phyloP scores from a whole-genome alignment of 2,797 vertebrate species.

The Pseudomugil tenellus region DNA sequence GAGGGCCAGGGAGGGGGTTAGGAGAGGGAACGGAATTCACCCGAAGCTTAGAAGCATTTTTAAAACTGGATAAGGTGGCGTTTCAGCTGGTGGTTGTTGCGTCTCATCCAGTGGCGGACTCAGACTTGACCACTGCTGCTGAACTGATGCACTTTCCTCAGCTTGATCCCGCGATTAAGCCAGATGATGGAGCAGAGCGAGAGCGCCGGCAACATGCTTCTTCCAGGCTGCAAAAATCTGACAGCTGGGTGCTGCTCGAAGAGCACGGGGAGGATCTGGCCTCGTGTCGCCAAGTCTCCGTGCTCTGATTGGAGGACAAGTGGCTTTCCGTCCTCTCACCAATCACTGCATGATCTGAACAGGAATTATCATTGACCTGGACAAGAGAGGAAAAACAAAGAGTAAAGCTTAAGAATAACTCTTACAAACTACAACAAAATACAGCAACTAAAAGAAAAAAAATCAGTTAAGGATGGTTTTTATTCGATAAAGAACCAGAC shows the following conservation, averaged over 20 bases:
- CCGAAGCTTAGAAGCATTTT: slow-evolving; percentile 76
- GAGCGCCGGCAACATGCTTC: slow-evolving; percentile 90
- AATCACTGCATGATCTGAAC: slow-evolving; percentile 52
- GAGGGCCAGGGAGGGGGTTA: slow-evolving; percentile 13
- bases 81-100: slow-evolving; percentile 10
- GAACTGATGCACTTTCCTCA: slow-evolving; percentile 83
- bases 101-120: slow-evolving; percentile 41
- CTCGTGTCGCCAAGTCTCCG: slow-evolving; percentile 37
- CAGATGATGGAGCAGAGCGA: slow-evolving; percentile 91
- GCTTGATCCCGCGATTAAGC: slow-evolving; percentile 89
- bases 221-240: slow-evolving; percentile 66
- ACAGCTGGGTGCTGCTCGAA: slow-evolving; percentile 55
- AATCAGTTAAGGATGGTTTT: neutral
- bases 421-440: neutral
- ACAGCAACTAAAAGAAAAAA: slow-evolving; percentile 5
- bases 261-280: slow-evolving; percentile 40
- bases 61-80: slow-evolving; percentile 46
- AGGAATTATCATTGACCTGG: slow-evolving; percentile 62
- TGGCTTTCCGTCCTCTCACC: slow-evolving; percentile 58
- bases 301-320: slow-evolving; percentile 50
- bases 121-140: slow-evolving; percentile 79
- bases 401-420: slow-evolving; percentile 5
- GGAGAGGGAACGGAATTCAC: slow-evolving; percentile 53
- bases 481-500: slow-evolving; percentile 3
- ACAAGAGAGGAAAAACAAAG: slow-evolving; percentile 28